phyloP scores from a whole-genome alignment of 2,888 invertebrate species.

The Cistogaster globosa region DNA sequence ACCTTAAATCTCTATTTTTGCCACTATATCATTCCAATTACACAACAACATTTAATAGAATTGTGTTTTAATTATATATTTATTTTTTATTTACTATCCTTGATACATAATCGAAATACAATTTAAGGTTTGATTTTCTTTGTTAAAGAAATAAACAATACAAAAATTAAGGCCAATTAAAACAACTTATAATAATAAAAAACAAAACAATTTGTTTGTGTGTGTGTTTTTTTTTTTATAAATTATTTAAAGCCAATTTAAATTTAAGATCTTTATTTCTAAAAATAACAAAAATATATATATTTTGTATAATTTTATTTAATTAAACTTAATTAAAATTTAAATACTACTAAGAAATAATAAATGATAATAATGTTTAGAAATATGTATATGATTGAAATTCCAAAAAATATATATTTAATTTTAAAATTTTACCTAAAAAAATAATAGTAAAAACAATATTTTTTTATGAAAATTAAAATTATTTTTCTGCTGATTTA shows the following conservation, averaged over 20 bases:
- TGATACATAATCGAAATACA: conserved; percentile 27
- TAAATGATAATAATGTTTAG: conserved; percentile 50
- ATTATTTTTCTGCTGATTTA: conserved; percentile 17
- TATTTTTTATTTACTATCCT: conserved; percentile 28
- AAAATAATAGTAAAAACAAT: conserved; percentile 49
- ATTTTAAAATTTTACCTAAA: conserved; percentile 55
- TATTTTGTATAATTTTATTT: conserved; percentile 12
- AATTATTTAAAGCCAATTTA: conserved; percentile 66
- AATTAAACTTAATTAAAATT: conserved; percentile 63
- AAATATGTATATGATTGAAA: conserved; percentile 53
- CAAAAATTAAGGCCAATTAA: conserved; percentile 62
- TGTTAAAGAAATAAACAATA: conserved; percentile 28
- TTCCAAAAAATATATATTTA: conserved; percentile 48
- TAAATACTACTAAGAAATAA: conserved; percentile 66
- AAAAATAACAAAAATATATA: conserved; percentile 49
- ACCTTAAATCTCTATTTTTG: conserved; percentile 32
- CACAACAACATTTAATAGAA: conserved; percentile 52
- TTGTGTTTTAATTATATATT: conserved; percentile 24
- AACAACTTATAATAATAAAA: conserved; percentile 49
- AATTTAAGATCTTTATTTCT: conserved; percentile 56
- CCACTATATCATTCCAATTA: conserved; percentile 52
- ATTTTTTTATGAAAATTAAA: conserved; percentile 25
- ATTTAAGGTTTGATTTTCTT: conserved; percentile 36
- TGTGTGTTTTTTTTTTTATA: conserved; percentile 39
- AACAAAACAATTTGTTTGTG: conserved; percentile 43